Percentiles rank a stretch among this genome's conserved stretches.
Conservation (phyloP, 53 echinoderm and acorn worm genomes). For the Echinarachnius parma region DNA sequence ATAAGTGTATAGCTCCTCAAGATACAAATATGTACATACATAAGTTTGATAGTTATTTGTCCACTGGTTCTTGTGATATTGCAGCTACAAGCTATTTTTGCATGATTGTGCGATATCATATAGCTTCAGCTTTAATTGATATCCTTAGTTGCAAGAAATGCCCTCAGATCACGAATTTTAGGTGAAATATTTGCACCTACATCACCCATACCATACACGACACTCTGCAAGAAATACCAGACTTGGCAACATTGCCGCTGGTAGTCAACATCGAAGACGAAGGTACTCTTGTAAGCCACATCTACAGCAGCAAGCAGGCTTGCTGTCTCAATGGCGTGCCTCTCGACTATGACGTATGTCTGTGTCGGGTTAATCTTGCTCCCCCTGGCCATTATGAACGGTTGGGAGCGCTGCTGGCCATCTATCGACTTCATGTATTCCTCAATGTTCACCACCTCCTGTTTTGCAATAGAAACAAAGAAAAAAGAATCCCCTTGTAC, state of each 20-base stretch:
- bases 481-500: constrained; percentile 6
- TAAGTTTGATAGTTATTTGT: too few species aligned
- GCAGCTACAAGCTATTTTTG: too few species aligned
- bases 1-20: too few species aligned
- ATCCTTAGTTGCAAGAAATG: constrained; percentile 12
- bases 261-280: constrained; percentile 15
- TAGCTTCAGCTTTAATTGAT: constrained; percentile 13
- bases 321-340: constrained; percentile 13
- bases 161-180: constrained; percentile 17
- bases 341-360: constrained; percentile 14
- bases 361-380: constrained; percentile 11
- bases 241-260: constrained; percentile 15
- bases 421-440: constrained; percentile 9
- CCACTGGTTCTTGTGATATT: too few species aligned
- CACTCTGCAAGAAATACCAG: constrained; percentile 24
- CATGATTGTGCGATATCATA: constrained; percentile 13
- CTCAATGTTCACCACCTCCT: constrained; percentile 24
- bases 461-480: constrained; percentile 15
- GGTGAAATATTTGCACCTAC: constrained; percentile 12
- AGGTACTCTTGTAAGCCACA: constrained; percentile 8
- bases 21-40: too few species aligned
- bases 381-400: constrained; percentile 13
- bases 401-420: constrained; percentile 10
- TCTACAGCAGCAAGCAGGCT: constrained; percentile 24
- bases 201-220: constrained; percentile 24